A percentile compares a stretch with the other conserved stretches of the same genome.
phyloP scores from a whole-genome alignment of 1,140 invertebrate species.

The Campoletis sonorensis region DNA sequence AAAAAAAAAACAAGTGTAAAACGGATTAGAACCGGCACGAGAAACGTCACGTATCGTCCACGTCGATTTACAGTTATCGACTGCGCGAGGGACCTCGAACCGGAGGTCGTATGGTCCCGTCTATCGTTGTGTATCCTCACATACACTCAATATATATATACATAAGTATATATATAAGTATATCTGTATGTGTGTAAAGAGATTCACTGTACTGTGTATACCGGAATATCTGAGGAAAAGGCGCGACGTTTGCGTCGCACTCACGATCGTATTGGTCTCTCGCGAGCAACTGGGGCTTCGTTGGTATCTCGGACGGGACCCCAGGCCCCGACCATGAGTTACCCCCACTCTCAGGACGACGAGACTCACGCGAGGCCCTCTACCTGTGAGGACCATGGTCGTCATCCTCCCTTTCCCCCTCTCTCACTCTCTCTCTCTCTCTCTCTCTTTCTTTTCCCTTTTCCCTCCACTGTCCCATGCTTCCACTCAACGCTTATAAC shows the following conservation, averaged over 20 bases:
- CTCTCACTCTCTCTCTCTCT: constrained; percentile 47
- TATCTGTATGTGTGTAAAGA: neutral
- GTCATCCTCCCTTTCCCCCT: constrained; percentile 42
- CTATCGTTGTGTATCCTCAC: neutral
- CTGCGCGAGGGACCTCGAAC: constrained; percentile 40
- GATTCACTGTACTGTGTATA: constrained; percentile 3
- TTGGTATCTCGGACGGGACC: constrained; percentile 64
- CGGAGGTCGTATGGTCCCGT: constrained; percentile 19
- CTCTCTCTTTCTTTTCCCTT: constrained; percentile 23
- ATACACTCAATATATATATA: neutral
- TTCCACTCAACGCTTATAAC: constrained; percentile 29
- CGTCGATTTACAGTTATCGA: constrained; percentile 66
- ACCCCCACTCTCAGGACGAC: constrained; percentile 48
- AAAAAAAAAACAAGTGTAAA: neutral
- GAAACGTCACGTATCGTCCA: constrained; percentile 36
- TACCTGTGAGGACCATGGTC: constrained; percentile 53
- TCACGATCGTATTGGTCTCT: constrained; percentile 59
- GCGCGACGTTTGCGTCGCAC: constrained; percentile 38
- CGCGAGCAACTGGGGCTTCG: constrained; percentile 71
- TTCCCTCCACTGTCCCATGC: neutral
- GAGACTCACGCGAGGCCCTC: constrained; percentile 11
- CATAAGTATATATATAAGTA: neutral
- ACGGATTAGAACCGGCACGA: neutral
- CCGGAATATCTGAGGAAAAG: neutral
- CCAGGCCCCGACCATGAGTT: constrained; percentile 68